These are phyloP conservation scores for Prosopocoilus inquinatus DNA, from an alignment of 2,888 invertebrate species.

Conservation along the genomic window DNA sequence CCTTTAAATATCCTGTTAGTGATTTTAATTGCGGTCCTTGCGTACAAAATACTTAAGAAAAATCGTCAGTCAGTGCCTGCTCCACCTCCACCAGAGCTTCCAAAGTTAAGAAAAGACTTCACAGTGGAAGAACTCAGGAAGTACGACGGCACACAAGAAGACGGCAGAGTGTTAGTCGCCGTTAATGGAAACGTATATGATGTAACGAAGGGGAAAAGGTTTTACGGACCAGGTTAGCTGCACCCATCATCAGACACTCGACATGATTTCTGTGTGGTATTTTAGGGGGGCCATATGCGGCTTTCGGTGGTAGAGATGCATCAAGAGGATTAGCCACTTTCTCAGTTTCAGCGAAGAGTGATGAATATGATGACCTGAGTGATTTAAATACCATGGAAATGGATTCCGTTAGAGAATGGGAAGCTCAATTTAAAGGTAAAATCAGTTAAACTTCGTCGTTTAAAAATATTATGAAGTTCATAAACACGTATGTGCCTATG, in stretches of 20 bases:
- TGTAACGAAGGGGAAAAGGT: slow-evolving; percentile 83
- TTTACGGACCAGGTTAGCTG: slow-evolving; percentile 87
- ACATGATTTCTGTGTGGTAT: slow-evolving; percentile 8
- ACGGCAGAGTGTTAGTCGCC: slow-evolving; percentile 86
- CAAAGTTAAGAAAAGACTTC: slow-evolving; percentile 88
- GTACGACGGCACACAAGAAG: slow-evolving; percentile 82
- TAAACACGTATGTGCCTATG: no score
- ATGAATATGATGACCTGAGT: slow-evolving; percentile 92
- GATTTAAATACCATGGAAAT: slow-evolving; percentile 91
- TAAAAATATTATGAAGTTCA: no score
- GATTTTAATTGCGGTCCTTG: slow-evolving; percentile 65
- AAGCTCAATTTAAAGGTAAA: slow-evolving; percentile 91
- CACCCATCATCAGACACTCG: no score
- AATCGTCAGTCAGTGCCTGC: slow-evolving; percentile 49
- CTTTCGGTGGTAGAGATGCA: slow-evolving; percentile 94
- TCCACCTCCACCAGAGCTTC: slow-evolving; percentile 62
- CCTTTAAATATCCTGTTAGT: slow-evolving; percentile 71
- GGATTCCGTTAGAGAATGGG: slow-evolving; percentile 96
- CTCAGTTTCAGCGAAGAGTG: slow-evolving; percentile 74
- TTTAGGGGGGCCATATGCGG: slow-evolving; percentile 88
- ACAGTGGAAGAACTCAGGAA: slow-evolving; percentile 81
- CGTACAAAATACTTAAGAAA: slow-evolving; percentile 72
- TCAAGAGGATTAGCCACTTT: slow-evolving; percentile 94
- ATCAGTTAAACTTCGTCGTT: neutral
- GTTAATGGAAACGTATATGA: slow-evolving; percentile 96